Evolutionary conservation across 30 jellyfish, hydroid and myxozoan genomes (phyloP).

Genomic region (Chironex yamaguchii): DNA sequence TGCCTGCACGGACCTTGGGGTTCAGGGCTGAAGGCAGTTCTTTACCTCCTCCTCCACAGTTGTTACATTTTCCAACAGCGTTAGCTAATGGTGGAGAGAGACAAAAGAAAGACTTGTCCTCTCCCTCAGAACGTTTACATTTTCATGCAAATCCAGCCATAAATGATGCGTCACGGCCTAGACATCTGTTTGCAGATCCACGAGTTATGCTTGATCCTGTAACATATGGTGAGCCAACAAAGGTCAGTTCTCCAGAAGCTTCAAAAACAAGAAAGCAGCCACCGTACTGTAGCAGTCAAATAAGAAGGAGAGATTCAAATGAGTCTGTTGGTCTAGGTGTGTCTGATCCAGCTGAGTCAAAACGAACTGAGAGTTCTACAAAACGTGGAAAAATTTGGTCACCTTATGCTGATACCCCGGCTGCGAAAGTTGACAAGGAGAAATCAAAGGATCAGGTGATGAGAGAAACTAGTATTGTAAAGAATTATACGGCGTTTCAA

Average conservation of each 20-base stretch:
- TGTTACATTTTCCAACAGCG: not conserved
- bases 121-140: not conserved
- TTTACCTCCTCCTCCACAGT: not conserved
- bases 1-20: not conserved
- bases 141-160: not conserved
- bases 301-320: too few species aligned
- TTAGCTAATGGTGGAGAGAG: not conserved
- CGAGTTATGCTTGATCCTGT: not conserved
- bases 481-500: constrained; percentile 75
- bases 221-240: not conserved
- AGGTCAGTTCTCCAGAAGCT: not conserved
- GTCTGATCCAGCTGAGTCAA: not conserved
- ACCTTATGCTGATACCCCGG: not conserved
- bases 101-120: not conserved
- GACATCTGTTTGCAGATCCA: not conserved
- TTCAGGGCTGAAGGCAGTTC: not conserved
- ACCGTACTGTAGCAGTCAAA: not conserved
- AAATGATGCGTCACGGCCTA: not conserved
- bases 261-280: not conserved
- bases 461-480: not conserved
- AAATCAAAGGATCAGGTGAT: not conserved
- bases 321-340: too few species aligned
- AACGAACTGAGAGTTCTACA: not conserved
- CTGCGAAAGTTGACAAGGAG: not conserved
- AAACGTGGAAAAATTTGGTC: not conserved